phyloP scores from a whole-genome alignment of 2,797 vertebrate genomes.

The Capromys pilorides region DNA sequence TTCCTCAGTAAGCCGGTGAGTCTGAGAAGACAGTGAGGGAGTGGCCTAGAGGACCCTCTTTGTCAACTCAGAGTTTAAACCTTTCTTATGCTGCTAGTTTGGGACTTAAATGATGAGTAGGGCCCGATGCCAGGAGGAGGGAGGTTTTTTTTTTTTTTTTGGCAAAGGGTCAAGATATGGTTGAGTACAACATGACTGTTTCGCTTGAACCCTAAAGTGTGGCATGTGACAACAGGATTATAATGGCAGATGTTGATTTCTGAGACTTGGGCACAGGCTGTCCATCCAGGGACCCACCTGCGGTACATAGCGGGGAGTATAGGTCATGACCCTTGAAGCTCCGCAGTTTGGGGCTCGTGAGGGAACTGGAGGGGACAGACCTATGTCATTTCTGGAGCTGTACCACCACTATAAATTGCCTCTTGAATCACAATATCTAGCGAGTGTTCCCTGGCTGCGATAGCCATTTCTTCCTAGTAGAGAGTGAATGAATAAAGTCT shows the following conservation, averaged over 20 bases:
- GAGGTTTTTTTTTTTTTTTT: neutral
- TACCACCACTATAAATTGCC: neutral
- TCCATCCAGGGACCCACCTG: no score
- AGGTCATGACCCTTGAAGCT: neutral
- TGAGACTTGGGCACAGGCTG: neutral
- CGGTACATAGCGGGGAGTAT: neutral
- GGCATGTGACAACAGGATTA: neutral
- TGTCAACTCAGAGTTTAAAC: neutral
- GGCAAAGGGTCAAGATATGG: neutral
- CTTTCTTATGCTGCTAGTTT: neutral
- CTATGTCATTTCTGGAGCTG: neutral
- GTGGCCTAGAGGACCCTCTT: neutral
- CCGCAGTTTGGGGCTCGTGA: neutral
- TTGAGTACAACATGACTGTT: neutral
- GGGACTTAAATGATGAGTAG: neutral
- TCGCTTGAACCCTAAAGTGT: no score
- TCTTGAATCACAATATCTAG: slow-evolving; percentile 20
- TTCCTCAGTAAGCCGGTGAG: neutral
- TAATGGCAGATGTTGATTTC: neutral
- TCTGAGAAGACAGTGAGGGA: neutral
- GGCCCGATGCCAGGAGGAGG: neutral
- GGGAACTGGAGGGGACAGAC: neutral
- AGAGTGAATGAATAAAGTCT: neutral
- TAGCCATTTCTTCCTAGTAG: slow-evolving; percentile 5
- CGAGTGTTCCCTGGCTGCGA: slow-evolving; percentile 16